These are phyloP conservation scores for Ormyrus thymus DNA, from an alignment of 2,888 invertebrate genomes.

Conservation along the genomic window DNA sequence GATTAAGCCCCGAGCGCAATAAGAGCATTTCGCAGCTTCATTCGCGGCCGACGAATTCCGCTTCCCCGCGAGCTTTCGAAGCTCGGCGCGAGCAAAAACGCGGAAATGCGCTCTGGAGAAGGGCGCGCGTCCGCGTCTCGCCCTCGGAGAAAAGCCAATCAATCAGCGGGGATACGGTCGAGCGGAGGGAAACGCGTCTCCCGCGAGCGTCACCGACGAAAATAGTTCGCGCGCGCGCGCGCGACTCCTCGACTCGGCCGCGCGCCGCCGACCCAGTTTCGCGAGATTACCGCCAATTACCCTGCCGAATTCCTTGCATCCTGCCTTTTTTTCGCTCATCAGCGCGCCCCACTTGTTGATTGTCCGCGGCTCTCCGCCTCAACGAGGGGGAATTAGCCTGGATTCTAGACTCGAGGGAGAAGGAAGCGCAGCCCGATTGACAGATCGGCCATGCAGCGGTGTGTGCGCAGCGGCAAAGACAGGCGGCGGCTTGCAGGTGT, in stretches of 20 bases:
- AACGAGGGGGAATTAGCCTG: not conserved
- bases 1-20: no score
- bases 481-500: constrained; percentile 2
- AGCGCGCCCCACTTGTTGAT: constrained; percentile 17
- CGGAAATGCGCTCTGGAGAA: not conserved
- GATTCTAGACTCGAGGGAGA: not conserved
- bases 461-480: not conserved
- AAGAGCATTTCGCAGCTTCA: no score
- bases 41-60: no score
- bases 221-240: constrained; percentile 62
- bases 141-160: constrained; percentile 62
- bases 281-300: constrained; percentile 45
- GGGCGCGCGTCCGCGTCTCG: constrained; percentile 15
- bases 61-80: no score
- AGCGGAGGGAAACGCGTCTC: not conserved
- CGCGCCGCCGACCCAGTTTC: constrained; percentile 53
- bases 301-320: not conserved
- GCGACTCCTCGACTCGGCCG: constrained; percentile 54
- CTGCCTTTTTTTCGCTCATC: not conserved
- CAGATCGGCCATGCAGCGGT: not conserved
- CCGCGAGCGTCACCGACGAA: constrained; percentile 62
- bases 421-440: not conserved
- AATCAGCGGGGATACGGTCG: constrained; percentile 59
- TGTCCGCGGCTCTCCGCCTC: not conserved
- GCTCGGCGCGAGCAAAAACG: no score